phyloP scores from a whole-genome alignment of 2,888 invertebrate species.

The Yponomeuta sedellus region DNA sequence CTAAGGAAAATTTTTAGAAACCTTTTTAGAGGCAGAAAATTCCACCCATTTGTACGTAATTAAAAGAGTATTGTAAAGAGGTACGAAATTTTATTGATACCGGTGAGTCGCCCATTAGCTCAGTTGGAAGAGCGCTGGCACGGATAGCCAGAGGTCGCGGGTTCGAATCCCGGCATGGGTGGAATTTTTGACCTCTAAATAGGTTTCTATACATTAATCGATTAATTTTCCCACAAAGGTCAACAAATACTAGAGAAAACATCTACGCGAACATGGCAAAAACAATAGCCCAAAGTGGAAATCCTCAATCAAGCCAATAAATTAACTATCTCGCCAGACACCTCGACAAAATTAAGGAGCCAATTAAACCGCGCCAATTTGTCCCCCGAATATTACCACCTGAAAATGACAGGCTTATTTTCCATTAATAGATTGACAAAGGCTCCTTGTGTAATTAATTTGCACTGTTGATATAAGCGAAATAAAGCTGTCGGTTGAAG shows the following conservation, averaged over 20 bases:
- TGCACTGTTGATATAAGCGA: not conserved
- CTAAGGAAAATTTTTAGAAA: too few species aligned
- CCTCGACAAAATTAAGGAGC: conserved; percentile 36
- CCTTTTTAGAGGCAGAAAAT: too few species aligned
- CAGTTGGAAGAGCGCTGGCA: too few species aligned
- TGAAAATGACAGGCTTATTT: conserved; percentile 16
- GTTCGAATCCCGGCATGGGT: too few species aligned
- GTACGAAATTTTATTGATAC: too few species aligned
- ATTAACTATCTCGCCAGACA: not conserved
- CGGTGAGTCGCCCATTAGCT: too few species aligned
- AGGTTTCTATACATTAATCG: too few species aligned
- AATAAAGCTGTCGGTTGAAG: not conserved
- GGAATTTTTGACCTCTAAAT: too few species aligned
- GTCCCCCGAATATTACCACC: conserved; percentile 26
- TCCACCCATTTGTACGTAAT: too few species aligned
- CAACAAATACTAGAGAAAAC: not conserved
- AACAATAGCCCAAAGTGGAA: not conserved
- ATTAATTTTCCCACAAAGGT: too few species aligned
- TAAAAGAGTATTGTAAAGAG: too few species aligned
- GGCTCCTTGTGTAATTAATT: conserved; percentile 14
- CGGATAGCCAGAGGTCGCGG: too few species aligned
- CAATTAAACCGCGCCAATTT: conserved; percentile 17
- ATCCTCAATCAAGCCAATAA: not conserved
- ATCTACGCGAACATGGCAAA: not conserved
- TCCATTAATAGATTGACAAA: conserved; percentile 12